Percentiles rank a stretch among this genome's conserved stretches.
These are phyloP conservation scores for Odontamblyopus lacepedii DNA, from an alignment of 2,797 vertebrate genomes.

Conservation along the genomic window DNA sequence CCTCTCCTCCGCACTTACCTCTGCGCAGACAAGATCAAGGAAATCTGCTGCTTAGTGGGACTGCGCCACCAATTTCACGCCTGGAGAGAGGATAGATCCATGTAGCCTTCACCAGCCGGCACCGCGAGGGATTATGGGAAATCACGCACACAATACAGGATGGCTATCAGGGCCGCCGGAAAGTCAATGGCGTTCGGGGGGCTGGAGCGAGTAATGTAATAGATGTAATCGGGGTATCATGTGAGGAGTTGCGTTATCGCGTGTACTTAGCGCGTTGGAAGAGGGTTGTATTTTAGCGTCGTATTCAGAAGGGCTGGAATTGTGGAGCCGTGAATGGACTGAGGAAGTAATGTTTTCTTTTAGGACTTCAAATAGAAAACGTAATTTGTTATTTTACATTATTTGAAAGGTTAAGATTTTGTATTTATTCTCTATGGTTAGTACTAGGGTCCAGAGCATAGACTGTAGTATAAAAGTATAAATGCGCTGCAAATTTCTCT, in stretches of 20 bases:
- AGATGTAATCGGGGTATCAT: neutral
- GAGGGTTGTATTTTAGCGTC: neutral
- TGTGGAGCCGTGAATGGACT: neutral
- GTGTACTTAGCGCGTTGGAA: neutral
- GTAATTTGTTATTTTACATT: too few relatives aligned
- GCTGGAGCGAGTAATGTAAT: neutral
- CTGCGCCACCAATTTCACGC: constrained; percentile 57
- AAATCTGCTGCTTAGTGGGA: constrained; percentile 51
- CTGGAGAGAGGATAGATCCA: constrained; percentile 40
- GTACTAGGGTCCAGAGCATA: too few relatives aligned
- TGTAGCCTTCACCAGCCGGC: constrained; percentile 18
- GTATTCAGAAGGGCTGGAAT: neutral
- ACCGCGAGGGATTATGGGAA: constrained; percentile 38
- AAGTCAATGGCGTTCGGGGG: neutral
- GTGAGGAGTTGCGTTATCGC: neutral
- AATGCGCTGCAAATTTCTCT: too few relatives aligned
- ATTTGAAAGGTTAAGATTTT: too few relatives aligned
- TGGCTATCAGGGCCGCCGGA: neutral
- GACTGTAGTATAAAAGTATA: too few relatives aligned
- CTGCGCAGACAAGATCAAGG: constrained; percentile 18
- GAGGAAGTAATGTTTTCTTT: too few relatives aligned
- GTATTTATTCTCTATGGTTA: too few relatives aligned
- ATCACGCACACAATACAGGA: constrained; percentile 13
- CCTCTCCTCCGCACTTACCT: constrained; percentile 22
- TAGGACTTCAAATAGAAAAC: too few relatives aligned